phyloP scores from a whole-genome alignment of 2,888 invertebrate genomes.

The Helobdella robusta region DNA sequence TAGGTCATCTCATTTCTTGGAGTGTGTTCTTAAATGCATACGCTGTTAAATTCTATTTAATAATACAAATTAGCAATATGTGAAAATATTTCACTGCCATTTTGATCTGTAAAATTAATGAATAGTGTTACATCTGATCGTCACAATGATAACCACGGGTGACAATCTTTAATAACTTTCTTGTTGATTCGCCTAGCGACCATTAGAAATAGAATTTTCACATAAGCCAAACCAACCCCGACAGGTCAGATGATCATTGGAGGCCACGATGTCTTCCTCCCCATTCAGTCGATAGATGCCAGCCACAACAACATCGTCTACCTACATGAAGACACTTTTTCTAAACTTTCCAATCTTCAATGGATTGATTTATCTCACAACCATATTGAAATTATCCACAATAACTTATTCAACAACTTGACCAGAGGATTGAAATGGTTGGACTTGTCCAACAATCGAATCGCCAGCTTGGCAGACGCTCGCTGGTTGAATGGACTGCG shows the following conservation, averaged over 20 bases:
- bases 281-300: constrained; percentile 24
- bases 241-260: constrained; percentile 22
- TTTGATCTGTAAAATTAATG: too few relatives aligned
- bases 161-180: too few relatives aligned
- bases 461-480: constrained; percentile 26
- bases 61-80: too few relatives aligned
- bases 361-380: constrained; percentile 29
- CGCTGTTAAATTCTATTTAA: too few relatives aligned
- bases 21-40: too few relatives aligned
- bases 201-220: too few relatives aligned
- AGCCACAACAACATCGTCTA: constrained; percentile 27
- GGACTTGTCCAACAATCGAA: constrained; percentile 24
- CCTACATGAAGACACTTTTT: constrained; percentile 28
- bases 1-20: too few relatives aligned
- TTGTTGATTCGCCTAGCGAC: too few relatives aligned
- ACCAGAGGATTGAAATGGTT: constrained; percentile 8
- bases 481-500: constrained; percentile 30
- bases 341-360: constrained; percentile 21
- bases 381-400: constrained; percentile 25
- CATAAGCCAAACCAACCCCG: too few relatives aligned
- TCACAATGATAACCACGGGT: too few relatives aligned
- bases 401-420: constrained; percentile 15
- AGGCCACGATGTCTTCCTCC: constrained; percentile 21
- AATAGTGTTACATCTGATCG: too few relatives aligned
- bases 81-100: too few relatives aligned